Evolutionary conservation across 2,113 vertebrate species (phyloP).

Genomic region (Caranx ignobilis): DNA sequence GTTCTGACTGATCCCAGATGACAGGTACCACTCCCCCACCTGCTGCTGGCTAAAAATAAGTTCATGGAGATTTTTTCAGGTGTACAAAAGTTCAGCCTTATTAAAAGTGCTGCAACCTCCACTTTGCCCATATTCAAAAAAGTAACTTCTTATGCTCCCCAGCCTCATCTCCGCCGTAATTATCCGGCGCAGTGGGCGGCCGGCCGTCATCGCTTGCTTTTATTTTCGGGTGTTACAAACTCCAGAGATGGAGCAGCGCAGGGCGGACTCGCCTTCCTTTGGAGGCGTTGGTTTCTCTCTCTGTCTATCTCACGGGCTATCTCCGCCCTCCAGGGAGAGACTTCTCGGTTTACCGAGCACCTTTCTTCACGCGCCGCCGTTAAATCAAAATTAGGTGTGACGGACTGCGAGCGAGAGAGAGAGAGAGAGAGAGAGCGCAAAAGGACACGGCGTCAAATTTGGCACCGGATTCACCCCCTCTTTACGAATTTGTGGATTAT

Average conservation of each 20-base stretch:
- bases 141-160: constrained; percentile 24
- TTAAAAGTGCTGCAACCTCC: not conserved
- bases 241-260: constrained; percentile 44
- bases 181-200: constrained; percentile 41
- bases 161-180: constrained; percentile 17
- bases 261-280: constrained; percentile 53
- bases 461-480: constrained; percentile 25
- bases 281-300: constrained; percentile 68
- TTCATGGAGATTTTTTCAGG: not conserved
- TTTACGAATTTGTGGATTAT: constrained; percentile 55
- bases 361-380: constrained; percentile 39
- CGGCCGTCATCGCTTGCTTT: constrained; percentile 25
- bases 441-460: constrained; percentile 40
- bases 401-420: constrained; percentile 31
- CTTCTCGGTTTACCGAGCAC: constrained; percentile 58
- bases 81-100: constrained; percentile 4
- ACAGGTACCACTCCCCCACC: not conserved
- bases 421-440: constrained; percentile 27
- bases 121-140: not conserved
- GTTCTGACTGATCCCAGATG: not conserved
- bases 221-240: constrained; percentile 43
- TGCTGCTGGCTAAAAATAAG: not conserved
- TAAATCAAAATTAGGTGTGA: constrained; percentile 57
- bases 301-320: constrained; percentile 66
- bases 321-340: constrained; percentile 76